Percentiles rank a stretch among this genome's conserved stretches.
phyloP scores from a whole-genome alignment of 2,113 vertebrate species.

The Monopterus albus region DNA sequence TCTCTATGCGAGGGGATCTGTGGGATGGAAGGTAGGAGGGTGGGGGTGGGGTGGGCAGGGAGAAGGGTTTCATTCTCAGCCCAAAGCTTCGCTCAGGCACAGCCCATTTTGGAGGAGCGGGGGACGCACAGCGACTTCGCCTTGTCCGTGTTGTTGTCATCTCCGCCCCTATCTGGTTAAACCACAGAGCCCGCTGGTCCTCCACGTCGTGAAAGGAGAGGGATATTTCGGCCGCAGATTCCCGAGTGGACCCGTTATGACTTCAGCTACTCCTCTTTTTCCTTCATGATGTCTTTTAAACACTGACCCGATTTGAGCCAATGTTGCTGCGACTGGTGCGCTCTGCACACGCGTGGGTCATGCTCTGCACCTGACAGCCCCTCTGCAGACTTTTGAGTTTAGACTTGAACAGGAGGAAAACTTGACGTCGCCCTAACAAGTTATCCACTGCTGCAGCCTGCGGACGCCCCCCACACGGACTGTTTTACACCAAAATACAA shows the following conservation, averaged over 20 bases:
- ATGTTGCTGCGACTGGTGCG: slow-evolving; percentile 72
- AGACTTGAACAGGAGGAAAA: slow-evolving; percentile 70
- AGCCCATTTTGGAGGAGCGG: slow-evolving; percentile 89
- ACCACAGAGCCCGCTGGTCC: slow-evolving; percentile 64
- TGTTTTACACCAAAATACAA: slow-evolving; percentile 49
- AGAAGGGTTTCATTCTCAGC: slow-evolving; percentile 94
- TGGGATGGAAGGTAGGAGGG: slow-evolving; percentile 71
- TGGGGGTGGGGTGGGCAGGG: slow-evolving; percentile 78
- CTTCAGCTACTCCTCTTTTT: slow-evolving; percentile 46
- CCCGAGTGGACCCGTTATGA: slow-evolving; percentile 69
- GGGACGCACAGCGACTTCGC: slow-evolving; percentile 76
- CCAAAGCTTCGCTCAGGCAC: slow-evolving; percentile 92
- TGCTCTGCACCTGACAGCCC: slow-evolving; percentile 82
- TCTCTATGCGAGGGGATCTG: slow-evolving; percentile 87
- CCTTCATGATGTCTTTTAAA: slow-evolving; percentile 75
- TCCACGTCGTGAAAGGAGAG: slow-evolving; percentile 59
- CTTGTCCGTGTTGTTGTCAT: slow-evolving; percentile 85
- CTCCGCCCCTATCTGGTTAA: slow-evolving; percentile 80
- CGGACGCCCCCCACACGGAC: slow-evolving; percentile 72
- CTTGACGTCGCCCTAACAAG: slow-evolving; percentile 70
- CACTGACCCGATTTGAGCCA: slow-evolving; percentile 70
- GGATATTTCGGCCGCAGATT: slow-evolving; percentile 72
- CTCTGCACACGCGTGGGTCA: slow-evolving; percentile 79
- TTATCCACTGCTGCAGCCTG: slow-evolving; percentile 57
- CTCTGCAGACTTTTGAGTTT: slow-evolving; percentile 52